These are phyloP conservation scores for Pseudococcus longispinus DNA, from an alignment of 2,888 invertebrate species.

Conservation along the genomic window DNA sequence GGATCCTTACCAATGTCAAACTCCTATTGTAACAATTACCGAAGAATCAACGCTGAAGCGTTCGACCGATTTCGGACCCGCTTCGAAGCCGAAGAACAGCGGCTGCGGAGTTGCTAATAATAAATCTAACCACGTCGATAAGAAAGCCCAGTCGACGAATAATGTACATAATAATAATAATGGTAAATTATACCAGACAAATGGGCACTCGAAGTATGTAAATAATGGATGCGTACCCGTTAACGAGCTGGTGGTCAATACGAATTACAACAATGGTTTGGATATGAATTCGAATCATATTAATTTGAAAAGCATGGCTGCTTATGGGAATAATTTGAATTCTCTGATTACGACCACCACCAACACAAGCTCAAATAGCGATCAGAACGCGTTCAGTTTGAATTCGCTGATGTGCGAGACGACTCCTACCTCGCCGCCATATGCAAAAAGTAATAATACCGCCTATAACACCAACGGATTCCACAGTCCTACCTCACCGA, in stretches of 20 bases:
- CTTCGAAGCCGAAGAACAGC: neutral
- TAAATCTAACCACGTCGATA: neutral
- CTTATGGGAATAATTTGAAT: slow-evolving; percentile 15
- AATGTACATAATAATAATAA: neutral
- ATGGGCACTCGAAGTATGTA: neutral
- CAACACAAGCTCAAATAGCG: neutral
- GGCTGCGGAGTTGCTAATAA: neutral
- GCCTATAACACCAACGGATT: slow-evolving; percentile 8
- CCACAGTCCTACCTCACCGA: slow-evolving; percentile 36
- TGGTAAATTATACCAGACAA: neutral
- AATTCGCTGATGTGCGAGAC: slow-evolving; percentile 9
- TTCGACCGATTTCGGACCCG: neutral
- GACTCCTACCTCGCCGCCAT: neutral
- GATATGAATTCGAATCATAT: slow-evolving; percentile 46
- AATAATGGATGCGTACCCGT: slow-evolving; percentile 10
- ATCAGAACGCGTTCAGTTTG: neutral
- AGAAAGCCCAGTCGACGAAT: neutral
- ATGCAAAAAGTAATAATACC: neutral
- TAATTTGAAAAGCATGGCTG: neutral
- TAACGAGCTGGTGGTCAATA: neutral
- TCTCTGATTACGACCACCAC: slow-evolving; percentile 20
- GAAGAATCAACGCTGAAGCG: slow-evolving; percentile 50
- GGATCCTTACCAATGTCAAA: slow-evolving; percentile 51
- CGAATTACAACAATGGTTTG: neutral
- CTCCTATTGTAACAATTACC: slow-evolving; percentile 42